Percentiles rank a stretch among this genome's conserved stretches.
Conservation (phyloP, 2,113 vertebrate species). For the Oreochromis niloticus region DNA sequence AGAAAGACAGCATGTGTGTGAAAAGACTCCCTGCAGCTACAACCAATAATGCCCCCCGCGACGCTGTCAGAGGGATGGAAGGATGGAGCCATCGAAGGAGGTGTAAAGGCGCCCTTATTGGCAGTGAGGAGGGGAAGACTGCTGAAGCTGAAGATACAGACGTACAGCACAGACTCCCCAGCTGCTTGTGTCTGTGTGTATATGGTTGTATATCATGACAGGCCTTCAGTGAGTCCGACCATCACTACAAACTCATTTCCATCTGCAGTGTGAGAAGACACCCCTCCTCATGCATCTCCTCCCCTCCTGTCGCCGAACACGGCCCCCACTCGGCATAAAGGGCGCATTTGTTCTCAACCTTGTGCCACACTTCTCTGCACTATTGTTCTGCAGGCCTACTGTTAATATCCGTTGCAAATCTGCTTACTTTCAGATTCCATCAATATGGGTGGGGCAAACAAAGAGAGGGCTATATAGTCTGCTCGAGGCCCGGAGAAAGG, state of each 20-base stretch:
- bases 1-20: slow-evolving; percentile 5
- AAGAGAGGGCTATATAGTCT: slow-evolving; percentile 52
- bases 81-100: slow-evolving; percentile 15
- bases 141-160: slow-evolving; percentile 17
- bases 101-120: slow-evolving; percentile 2
- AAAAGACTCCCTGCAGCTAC: slow-evolving; percentile 24
- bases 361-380: slow-evolving; percentile 37
- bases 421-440: slow-evolving; percentile 76
- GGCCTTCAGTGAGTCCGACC: background rate
- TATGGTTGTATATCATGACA: background rate
- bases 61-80: slow-evolving; percentile 21
- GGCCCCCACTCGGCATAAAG: slow-evolving; percentile 48
- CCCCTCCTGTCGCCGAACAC: slow-evolving; percentile 5
- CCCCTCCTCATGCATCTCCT: slow-evolving; percentile 13
- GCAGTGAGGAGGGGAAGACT: background rate
- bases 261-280: slow-evolving; percentile 24
- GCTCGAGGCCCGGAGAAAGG: slow-evolving; percentile 36
- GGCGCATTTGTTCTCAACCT: slow-evolving; percentile 50
- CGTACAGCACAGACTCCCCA: background rate
- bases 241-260: slow-evolving; percentile 33
- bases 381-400: slow-evolving; percentile 67
- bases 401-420: slow-evolving; percentile 70
- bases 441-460: slow-evolving; percentile 56
- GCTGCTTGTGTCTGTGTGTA: slow-evolving; percentile 13
- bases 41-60: slow-evolving; percentile 12